Evolutionary conservation across 2,113 vertebrate species (phyloP), one percentile per base, ranked within the genome.

Genomic region (Nothocercus julius): DNA sequence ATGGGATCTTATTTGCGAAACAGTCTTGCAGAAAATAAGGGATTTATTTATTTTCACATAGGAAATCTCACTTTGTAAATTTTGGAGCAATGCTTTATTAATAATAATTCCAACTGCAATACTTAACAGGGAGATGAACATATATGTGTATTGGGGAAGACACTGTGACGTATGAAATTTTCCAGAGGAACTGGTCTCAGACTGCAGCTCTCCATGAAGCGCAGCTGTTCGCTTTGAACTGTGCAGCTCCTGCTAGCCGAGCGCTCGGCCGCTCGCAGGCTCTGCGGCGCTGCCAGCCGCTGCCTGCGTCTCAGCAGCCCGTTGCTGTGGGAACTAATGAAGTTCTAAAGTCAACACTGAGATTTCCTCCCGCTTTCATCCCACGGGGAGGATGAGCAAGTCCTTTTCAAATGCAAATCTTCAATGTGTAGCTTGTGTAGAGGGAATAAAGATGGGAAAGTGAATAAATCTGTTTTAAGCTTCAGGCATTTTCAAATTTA

Each of bases 371-470:
- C 87, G 70, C 89, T 82, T 92, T 91, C 45, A 67, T 91, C 63
- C 96, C 30, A 30, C 34, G 32, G 81, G 83, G 82, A 96, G 68
- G 72, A 83, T 85, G 87, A 95, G 56, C 72, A 81, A 91, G 62
- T 70, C 51, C 59, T 94, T 91, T 92, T 94, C 85, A 85, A 95
- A 95, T 85, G 78, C 72, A 92, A 83, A 88, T 94, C 40, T 83
- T 92, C 13, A 14, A n/a, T 24, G 34, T 28, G n/a, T 72, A 91
- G 67, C 40, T 21, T 73, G 27, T 13, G 3, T 28, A 85, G 63
- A 70, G 30, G 78, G 79, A 89, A 80, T 85, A 67, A 95, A 85
- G 72, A 80, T 62, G 45, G 78, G 79, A 92, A 89, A 36, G 40
- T 87, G 21, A 92, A 90, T 58, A 85, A 90, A 91, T 91, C 59